Evolutionary conservation across 2,797 vertebrate genomes (phyloP).

Genomic region (Crax fasciolata): DNA sequence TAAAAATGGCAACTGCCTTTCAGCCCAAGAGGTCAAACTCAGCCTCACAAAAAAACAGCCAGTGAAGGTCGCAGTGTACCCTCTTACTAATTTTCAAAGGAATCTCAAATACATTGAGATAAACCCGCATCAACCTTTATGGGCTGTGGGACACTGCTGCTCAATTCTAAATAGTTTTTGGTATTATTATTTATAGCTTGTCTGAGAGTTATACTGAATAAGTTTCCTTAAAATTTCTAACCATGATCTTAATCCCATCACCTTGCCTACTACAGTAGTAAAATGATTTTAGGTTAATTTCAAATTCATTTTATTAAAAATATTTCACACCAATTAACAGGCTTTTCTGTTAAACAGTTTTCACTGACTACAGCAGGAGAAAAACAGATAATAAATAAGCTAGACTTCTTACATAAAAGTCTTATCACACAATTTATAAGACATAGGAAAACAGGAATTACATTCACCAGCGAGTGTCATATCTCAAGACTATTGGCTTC

Average conservation of each 20-base stretch:
- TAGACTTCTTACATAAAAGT: neutral
- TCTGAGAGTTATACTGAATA: neutral
- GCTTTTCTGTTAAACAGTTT: neutral
- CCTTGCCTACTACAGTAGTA: neutral
- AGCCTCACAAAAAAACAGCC: neutral
- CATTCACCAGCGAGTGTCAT: neutral
- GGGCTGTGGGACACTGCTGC: neutral
- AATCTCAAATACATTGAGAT: neutral
- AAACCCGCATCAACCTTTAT: neutral
- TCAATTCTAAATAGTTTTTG: neutral
- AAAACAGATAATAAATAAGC: neutral
- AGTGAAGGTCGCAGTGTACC: neutral
- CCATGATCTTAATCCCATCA: neutral
- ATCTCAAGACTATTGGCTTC: neutral
- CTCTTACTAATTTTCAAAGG: neutral
- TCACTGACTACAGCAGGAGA: neutral
- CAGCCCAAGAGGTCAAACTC: neutral
- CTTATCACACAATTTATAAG: neutral
- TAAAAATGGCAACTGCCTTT: neutral
- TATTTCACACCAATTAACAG: neutral
- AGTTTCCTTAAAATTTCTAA: conserved; percentile 11
- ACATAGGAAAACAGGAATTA: neutral
- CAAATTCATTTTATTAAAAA: conserved; percentile 12
- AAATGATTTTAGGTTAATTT: neutral
- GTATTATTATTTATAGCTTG: neutral